Evolutionary conservation across 2,113 vertebrate species (phyloP).

Genomic region (Microcebus murinus): DNA sequence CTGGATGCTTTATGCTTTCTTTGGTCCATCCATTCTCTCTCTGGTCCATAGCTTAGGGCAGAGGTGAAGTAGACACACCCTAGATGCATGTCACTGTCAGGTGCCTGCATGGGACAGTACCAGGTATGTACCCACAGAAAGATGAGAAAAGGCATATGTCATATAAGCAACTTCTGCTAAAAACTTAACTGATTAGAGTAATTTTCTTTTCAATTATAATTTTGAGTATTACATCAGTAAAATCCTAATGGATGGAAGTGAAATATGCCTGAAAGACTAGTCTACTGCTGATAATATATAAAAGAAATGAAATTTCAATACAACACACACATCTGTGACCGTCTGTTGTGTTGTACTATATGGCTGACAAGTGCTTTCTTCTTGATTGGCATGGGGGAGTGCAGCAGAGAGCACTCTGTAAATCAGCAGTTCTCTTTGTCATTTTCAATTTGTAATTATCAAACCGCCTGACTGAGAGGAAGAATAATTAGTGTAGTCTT

Average conservation of each 20-base stretch:
- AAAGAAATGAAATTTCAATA: constrained; percentile 39
- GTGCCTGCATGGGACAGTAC: background rate
- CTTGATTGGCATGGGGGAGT: background rate
- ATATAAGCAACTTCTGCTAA: background rate
- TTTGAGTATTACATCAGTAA: background rate
- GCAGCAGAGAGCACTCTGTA: background rate
- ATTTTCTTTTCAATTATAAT: background rate
- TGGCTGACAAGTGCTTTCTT: background rate
- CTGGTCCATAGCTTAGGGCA: background rate
- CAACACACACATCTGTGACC: background rate
- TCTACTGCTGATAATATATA: background rate
- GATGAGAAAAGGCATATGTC: background rate
- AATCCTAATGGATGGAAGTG: background rate
- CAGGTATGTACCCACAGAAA: background rate
- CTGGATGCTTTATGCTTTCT: background rate
- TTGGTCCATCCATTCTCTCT: background rate
- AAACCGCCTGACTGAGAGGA: background rate
- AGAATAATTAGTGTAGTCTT: constrained; percentile 49
- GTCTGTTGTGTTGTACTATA: background rate
- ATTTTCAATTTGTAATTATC: constrained; percentile 50
- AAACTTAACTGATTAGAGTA: background rate
- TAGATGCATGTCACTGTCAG: background rate
- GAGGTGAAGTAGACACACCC: background rate
- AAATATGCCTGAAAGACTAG: background rate
- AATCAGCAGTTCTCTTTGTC: background rate